These are phyloP conservation scores for Conops quadrifasciatus DNA, from an alignment of 2,888 invertebrate genomes.

Conservation along the genomic window DNA sequence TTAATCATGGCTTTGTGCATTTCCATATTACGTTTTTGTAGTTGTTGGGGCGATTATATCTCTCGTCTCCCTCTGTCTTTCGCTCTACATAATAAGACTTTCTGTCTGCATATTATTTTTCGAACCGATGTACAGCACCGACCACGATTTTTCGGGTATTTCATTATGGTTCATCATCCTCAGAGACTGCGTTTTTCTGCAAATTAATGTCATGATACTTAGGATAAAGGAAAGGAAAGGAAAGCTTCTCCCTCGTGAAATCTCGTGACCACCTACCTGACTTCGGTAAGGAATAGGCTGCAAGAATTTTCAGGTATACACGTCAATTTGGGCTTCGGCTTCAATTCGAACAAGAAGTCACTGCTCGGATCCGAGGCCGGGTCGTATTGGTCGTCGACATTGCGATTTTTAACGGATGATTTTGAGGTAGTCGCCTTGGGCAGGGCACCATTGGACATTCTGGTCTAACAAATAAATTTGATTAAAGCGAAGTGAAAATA, in stretches of 20 bases:
- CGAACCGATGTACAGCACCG: slow-evolving; percentile 44
- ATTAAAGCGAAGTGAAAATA: slow-evolving; percentile 18
- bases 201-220: slow-evolving; percentile 8
- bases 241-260: background rate
- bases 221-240: background rate
- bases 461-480: slow-evolving; percentile 12
- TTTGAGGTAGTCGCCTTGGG: slow-evolving; percentile 39
- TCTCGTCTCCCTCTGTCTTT: background rate
- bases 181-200: slow-evolving; percentile 42
- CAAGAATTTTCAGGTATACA: slow-evolving; percentile 45
- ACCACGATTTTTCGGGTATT: slow-evolving; percentile 44
- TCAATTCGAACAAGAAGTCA: slow-evolving; percentile 44
- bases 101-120: slow-evolving; percentile 39
- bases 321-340: slow-evolving; percentile 45
- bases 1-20: background rate
- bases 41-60: background rate
- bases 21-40: background rate
- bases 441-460: slow-evolving; percentile 44
- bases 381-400: slow-evolving; percentile 4
- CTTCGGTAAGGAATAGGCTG: slow-evolving; percentile 39
- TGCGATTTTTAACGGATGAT: slow-evolving; percentile 34
- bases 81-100: slow-evolving; percentile 35
- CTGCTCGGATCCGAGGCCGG: slow-evolving; percentile 37
- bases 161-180: slow-evolving; percentile 39
- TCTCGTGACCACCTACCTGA: slow-evolving; percentile 36